A percentile compares a stretch with the other conserved stretches of the same genome.
Conservation (phyloP, 2,113 vertebrate genomes). For the Perca schrenkii region DNA sequence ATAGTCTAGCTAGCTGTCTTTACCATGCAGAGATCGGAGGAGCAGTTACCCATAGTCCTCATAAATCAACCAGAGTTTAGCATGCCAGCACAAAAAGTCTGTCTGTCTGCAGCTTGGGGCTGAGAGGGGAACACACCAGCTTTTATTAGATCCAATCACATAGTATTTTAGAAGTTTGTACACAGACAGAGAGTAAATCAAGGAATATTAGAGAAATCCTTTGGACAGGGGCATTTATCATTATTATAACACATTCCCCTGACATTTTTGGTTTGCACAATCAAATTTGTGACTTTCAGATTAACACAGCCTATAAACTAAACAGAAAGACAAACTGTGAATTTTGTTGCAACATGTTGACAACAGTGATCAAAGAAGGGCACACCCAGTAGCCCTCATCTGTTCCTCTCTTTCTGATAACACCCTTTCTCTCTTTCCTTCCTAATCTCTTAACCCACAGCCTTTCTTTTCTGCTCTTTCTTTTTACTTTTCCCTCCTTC, state of each 20-base stretch:
- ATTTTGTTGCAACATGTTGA: slow-evolving; percentile 57
- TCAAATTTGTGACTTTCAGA: neutral
- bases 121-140: neutral
- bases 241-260: neutral
- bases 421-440: slow-evolving; percentile 73
- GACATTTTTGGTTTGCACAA: neutral
- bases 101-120: neutral
- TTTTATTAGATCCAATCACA: neutral
- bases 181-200: neutral
- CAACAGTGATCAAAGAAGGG: slow-evolving; percentile 73
- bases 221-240: neutral
- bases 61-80: too few species aligned
- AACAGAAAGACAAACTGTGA: slow-evolving; percentile 49
- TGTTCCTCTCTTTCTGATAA: slow-evolving; percentile 70
- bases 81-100: too few species aligned
- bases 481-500: slow-evolving; percentile 18
- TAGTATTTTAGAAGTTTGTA: neutral
- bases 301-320: neutral
- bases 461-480: slow-evolving; percentile 39
- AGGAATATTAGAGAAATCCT: neutral
- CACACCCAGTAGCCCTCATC: slow-evolving; percentile 69
- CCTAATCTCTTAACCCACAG: slow-evolving; percentile 49
- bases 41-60: too few species aligned
- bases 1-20: too few species aligned
- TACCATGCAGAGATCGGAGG: too few species aligned